Evolutionary conservation across 2,888 invertebrate genomes (phyloP), one percentile per base, ranked within the genome.

Genomic region (Morpho deidamia): DNA sequence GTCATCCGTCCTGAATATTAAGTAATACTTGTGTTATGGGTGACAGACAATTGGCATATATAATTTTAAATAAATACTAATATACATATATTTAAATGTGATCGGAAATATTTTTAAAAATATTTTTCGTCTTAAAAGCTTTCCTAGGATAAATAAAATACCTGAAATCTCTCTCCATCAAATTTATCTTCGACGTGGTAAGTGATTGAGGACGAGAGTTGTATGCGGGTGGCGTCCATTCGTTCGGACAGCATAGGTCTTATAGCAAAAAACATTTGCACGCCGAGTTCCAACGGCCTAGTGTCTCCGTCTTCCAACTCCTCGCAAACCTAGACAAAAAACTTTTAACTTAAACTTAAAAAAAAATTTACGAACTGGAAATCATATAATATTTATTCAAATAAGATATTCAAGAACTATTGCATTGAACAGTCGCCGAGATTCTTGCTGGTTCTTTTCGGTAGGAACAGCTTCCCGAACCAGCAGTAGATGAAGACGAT

Each of bases 121-220:
- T 42, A 44, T 8, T n/a, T 33, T 43, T 43, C 14, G 5, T 7
- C 14, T 14, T 7, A 32, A 32, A 32, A 10, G 10, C n/a, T 34
- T 7, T 8, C 2, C 23, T 23, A 23, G 23, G 2, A 23, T 8
- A 44, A 11, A 11, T n/a, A 12, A 33, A n/a, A 39, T 57, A 84
- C 89, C 74, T 98, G 97, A 80, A 97, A 96, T 63, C 98, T 90
- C 83, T 99, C 98, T 0, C 99, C 98, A 78, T 99, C 98, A 84
- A 95, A 96, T 87, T 99, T 99, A 7, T 93, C 94, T 81, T 99
- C 98, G 7, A 95, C 86, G 56, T 91, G 90, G 68, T 92, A 93
- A 1, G 81, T 91, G 34, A 89, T 86, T 35, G 88, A 81, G 7
- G 84, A 74, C 0, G 78, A 71, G 61, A 96, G 89, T 32, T 91